A percentile compares a stretch with the other conserved stretches of the same genome.
Conservation (phyloP, 2,888 invertebrate genomes). For the Phasia obesa region DNA sequence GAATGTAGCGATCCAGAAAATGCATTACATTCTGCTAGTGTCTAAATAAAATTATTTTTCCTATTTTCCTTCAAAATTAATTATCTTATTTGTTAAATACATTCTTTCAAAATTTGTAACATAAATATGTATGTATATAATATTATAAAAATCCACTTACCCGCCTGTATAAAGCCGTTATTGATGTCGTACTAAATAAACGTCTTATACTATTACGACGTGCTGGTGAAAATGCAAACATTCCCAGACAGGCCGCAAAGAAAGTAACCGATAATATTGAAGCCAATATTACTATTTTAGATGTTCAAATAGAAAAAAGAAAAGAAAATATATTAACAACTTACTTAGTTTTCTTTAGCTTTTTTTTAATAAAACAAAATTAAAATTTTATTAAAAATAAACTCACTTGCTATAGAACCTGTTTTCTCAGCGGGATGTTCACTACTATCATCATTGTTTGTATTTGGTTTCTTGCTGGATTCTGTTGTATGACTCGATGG, state of each 20-base stretch:
- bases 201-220: constrained; percentile 77
- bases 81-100: too few relatives aligned
- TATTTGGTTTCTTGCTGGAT: constrained; percentile 33
- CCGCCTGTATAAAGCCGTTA: constrained; percentile 79
- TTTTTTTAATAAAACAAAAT: constrained; percentile 37
- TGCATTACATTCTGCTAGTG: too few relatives aligned
- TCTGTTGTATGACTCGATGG: constrained; percentile 26
- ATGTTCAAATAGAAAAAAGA: constrained; percentile 8
- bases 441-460: constrained; percentile 25
- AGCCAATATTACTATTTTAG: constrained; percentile 76
- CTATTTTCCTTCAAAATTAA: too few relatives aligned
- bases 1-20: too few relatives aligned
- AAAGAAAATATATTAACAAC: constrained; percentile 30
- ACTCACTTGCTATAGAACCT: constrained; percentile 79
- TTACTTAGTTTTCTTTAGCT: constrained; percentile 4
- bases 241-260: constrained; percentile 77
- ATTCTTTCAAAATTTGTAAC: too few relatives aligned
- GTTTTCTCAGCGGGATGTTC: constrained; percentile 73
- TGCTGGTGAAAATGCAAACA: constrained; percentile 78
- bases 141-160: constrained; percentile 73
- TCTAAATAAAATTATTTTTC: too few relatives aligned
- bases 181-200: constrained; percentile 76
- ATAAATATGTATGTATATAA: too few relatives aligned
- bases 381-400: constrained; percentile 4
- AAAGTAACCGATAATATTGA: constrained; percentile 77